Conservation (phyloP, 35 echinoderm and acorn worm species). For the Lytechinus variegatus region DNA sequence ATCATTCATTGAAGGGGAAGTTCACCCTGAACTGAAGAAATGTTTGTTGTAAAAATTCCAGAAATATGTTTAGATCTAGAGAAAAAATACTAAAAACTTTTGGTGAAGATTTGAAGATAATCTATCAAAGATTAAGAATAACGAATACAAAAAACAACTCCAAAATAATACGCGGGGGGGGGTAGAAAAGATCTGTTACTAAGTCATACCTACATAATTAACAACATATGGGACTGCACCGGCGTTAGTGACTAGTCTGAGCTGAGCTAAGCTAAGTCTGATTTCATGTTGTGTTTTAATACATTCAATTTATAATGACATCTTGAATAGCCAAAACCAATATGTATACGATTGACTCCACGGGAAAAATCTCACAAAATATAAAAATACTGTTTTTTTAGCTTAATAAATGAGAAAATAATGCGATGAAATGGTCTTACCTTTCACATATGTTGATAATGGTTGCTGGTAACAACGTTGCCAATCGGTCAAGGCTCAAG, state of each 20-base stretch:
- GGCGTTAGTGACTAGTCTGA: not conserved
- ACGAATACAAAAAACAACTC: no score
- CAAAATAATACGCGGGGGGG: no score
- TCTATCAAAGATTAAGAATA: no score
- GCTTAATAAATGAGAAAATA: not conserved
- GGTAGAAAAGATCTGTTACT: no score
- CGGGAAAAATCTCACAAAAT: not conserved
- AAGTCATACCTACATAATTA: not conserved
- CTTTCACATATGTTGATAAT: conserved; percentile 49
- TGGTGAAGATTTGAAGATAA: no score
- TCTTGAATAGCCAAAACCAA: not conserved
- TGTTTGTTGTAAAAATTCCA: no score
- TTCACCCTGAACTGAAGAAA: no score
- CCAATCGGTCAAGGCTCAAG: not conserved
- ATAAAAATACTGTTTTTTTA: not conserved
- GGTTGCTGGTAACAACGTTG: conserved; percentile 79
- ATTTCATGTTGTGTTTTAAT: not conserved
- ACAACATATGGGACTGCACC: not conserved
- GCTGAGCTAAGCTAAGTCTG: no score
- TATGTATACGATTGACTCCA: not conserved
- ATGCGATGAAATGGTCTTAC: not conserved
- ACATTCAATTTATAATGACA: no score
- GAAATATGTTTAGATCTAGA: no score
- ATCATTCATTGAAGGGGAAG: no score
- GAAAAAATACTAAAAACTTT: no score